phyloP scores from a whole-genome alignment of 2,113 vertebrate species.

The Pycnonotus jocosus region DNA sequence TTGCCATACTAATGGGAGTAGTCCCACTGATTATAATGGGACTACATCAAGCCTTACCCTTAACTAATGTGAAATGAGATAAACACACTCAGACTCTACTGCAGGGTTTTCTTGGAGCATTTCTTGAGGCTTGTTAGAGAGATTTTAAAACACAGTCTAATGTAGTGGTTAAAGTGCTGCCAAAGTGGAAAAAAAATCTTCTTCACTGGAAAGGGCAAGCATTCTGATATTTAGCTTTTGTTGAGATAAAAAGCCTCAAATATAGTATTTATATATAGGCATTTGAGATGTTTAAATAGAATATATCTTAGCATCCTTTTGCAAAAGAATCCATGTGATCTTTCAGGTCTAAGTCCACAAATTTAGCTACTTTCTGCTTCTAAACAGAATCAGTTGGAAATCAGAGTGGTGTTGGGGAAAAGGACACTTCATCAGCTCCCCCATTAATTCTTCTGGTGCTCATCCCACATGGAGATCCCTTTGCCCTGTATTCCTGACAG shows the following conservation, averaged over 20 bases:
- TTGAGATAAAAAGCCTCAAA: background rate
- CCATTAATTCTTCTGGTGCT: background rate
- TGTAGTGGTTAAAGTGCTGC: background rate
- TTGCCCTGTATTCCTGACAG: background rate
- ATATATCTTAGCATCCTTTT: background rate
- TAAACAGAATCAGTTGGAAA: background rate
- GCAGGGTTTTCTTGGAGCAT: background rate
- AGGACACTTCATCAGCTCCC: background rate
- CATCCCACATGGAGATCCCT: background rate
- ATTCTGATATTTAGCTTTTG: background rate
- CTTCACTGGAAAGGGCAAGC: background rate
- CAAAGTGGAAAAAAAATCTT: background rate
- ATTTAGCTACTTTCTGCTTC: background rate
- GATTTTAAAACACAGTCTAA: background rate
- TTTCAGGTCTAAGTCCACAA: background rate
- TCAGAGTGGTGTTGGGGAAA: background rate
- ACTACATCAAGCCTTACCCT: slow-evolving; percentile 25
- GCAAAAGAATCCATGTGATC: background rate
- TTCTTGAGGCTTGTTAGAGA: background rate
- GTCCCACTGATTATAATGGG: slow-evolving; percentile 43
- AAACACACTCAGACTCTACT: background rate
- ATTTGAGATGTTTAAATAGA: background rate
- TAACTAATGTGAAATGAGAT: slow-evolving; percentile 51
- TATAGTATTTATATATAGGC: background rate
- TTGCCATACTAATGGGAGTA: slow-evolving; percentile 43